Evolutionary conservation across 2,888 invertebrate genomes (phyloP), one percentile per base, ranked within the genome.

Genomic region (Autographa pulchrina): DNA sequence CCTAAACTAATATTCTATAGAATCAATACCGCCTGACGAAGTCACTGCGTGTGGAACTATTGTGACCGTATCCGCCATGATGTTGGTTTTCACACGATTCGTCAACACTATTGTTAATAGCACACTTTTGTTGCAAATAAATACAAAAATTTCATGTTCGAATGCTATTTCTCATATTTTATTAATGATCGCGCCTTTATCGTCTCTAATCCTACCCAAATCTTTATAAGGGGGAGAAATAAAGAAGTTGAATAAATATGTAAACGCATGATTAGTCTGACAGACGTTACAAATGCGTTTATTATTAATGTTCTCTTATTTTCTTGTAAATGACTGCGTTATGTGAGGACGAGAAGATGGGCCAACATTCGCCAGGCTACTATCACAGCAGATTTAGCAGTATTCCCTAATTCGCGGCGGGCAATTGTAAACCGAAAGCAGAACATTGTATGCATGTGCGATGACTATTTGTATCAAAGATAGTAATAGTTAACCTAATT

Each of bases 11-110:
- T 83, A 84, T 88, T 85, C 83, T 70, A 84, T 80, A 74, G 82
- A 85, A 88, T 89, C 88, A 85, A 88, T 88, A 86, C 82, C 86
- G 80, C 83, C 85, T 81, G 72, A 84, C 89, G 86, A 90, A 89
- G 89, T 89, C 87, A 88, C 86, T 73, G 84, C 87, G 85, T 79
- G 72, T 80, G 77, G 75, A 80, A 82, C 81, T 80, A 85, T 87
- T 87, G 87, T 84, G 85, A 80, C 81, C 72, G 71, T 72, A 81
- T 84, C 80, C 77, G 73, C 81, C 79, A 78, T 85, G 81, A 80
- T 85, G 84, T 80, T 77, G 82, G 74, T 86, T 86, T 90, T 90
- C 91, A 86, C 91, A 88, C 88, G 86, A 81, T 83, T 74, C 80
- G 84, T 85, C 88, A 78, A 81, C 84, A 71, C 64, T 67, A 71